Base-by-base conservation (phyloP, 23 tunicate genomes). In the Trididemnum nubilum region DNA sequence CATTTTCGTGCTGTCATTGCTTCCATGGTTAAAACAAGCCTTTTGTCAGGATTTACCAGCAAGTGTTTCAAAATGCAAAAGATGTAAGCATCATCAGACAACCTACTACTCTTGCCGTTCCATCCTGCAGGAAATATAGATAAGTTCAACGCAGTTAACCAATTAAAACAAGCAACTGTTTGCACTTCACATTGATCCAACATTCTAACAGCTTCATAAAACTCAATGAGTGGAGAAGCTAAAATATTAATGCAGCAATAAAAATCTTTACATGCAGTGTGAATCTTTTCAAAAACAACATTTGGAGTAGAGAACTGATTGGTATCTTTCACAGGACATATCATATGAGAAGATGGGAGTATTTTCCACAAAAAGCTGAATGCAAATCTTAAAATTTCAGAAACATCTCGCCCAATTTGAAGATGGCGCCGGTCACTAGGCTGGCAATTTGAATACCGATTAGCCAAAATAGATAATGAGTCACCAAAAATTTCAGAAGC, bases 371-470 rank as follows among this genome's bases (percentile, higher is more conserved):
- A 72, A 83, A 83, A 70, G 18, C 33, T 32, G 36, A 34, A 83
- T 19, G 54, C 5, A 51, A 54, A 72, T 26, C 23, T 33, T 36
- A 89, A 49, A 54, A 89, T 89, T 28, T 44, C 66, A 19, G 74
- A 15, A 26, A 85, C 61, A 82, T 91, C 97, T 28, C 35, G 51
- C 26, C 37, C 26, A 25, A 85, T 23, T 39, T 91, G 97, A 51
- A 69, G 59, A 19, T 78, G 52, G 2, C 97, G 83, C 58, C 85
- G 85, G 73, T 80, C 67, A 12, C 82, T 79, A 23, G 90, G 84
- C 33, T 31, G 26, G 75, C 97, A 91, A 32, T 35, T 76, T 22
- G 78, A 74, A 51, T 91, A 91, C 2, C 97, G 69, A 33, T 78
- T 54, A 35, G 76, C 18, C 33, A 91, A 65, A 27, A 91, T 71